Conservation (phyloP, 2,797 vertebrate genomes). For the Siniperca undulata region DNA sequence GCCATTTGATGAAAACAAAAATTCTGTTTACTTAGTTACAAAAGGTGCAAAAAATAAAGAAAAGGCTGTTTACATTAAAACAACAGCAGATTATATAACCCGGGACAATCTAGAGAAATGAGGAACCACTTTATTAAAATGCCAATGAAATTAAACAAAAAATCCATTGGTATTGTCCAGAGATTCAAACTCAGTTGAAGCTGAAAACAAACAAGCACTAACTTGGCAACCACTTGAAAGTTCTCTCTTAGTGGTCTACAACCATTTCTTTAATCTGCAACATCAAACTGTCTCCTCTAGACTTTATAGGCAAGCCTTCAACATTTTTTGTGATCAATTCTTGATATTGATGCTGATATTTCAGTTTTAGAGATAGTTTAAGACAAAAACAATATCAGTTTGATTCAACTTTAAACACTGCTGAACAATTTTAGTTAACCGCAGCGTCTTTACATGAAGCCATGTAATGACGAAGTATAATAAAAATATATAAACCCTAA, state of each 20-base stretch:
- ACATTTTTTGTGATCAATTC: slow-evolving; percentile 11
- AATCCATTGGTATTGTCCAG: neutral
- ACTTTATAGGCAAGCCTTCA: neutral
- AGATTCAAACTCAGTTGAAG: slow-evolving; percentile 19
- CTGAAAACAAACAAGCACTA: slow-evolving; percentile 25
- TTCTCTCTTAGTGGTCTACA: slow-evolving; percentile 23
- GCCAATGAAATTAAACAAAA: neutral
- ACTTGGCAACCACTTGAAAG: slow-evolving; percentile 18
- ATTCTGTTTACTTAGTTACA: neutral
- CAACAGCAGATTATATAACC: neutral
- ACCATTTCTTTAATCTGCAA: slow-evolving; percentile 38
- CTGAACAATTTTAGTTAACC: slow-evolving; percentile 38
- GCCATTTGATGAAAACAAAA: neutral
- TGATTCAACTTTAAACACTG: slow-evolving; percentile 37
- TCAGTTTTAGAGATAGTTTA: slow-evolving; percentile 9
- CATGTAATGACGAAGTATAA: slow-evolving; percentile 58
- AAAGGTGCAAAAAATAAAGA: neutral
- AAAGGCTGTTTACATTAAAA: neutral
- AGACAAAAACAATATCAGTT: slow-evolving; percentile 29
- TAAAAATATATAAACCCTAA: slow-evolving; percentile 59
- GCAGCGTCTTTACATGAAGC: slow-evolving; percentile 33
- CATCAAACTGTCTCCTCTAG: slow-evolving; percentile 44
- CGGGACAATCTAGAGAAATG: neutral
- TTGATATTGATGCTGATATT: slow-evolving; percentile 16
- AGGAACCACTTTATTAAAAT: neutral